These are phyloP conservation scores for Sminthurinus aureus DNA, from an alignment of 2,888 invertebrate species.

Conservation along the genomic window DNA sequence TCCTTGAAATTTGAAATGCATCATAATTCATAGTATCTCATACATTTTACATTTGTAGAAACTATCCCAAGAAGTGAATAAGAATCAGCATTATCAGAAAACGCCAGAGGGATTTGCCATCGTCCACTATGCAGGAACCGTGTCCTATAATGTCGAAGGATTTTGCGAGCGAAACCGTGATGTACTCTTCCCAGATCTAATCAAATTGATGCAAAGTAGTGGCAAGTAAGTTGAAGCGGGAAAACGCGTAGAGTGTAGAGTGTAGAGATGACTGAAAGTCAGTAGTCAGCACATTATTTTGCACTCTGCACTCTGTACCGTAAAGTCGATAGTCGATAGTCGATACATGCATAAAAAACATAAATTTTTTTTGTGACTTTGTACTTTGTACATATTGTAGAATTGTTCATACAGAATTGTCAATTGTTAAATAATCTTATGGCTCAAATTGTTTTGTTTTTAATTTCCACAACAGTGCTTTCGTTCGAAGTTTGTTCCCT, in stretches of 20 bases:
- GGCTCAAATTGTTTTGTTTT: not conserved
- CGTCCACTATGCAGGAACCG: slow-evolving; percentile 75
- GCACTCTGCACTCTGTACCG: too few species aligned
- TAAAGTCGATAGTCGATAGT: too few species aligned
- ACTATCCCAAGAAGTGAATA: slow-evolving; percentile 66
- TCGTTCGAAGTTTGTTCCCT: slow-evolving; percentile 70
- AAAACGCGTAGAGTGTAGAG: too few species aligned
- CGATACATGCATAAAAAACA: too few species aligned
- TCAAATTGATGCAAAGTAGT: slow-evolving; percentile 73
- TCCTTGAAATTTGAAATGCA: too few species aligned
- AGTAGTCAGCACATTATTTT: too few species aligned
- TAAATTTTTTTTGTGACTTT: too few species aligned
- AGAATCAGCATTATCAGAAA: slow-evolving; percentile 70
- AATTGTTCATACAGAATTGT: not conserved
- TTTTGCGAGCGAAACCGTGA: slow-evolving; percentile 76
- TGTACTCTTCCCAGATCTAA: slow-evolving; percentile 72
- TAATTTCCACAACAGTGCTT: too few species aligned
- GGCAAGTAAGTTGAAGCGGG: slow-evolving; percentile 46
- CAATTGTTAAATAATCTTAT: not conserved
- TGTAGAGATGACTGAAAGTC: too few species aligned
- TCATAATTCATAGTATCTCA: too few species aligned
- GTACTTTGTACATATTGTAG: too few species aligned
- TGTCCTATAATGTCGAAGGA: slow-evolving; percentile 70
- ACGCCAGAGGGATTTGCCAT: slow-evolving; percentile 69
- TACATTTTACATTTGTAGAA: slow-evolving; percentile 64